Evolutionary conservation across 1,140 invertebrate genomes (phyloP).

Genomic region (Calosoma granatense): DNA sequence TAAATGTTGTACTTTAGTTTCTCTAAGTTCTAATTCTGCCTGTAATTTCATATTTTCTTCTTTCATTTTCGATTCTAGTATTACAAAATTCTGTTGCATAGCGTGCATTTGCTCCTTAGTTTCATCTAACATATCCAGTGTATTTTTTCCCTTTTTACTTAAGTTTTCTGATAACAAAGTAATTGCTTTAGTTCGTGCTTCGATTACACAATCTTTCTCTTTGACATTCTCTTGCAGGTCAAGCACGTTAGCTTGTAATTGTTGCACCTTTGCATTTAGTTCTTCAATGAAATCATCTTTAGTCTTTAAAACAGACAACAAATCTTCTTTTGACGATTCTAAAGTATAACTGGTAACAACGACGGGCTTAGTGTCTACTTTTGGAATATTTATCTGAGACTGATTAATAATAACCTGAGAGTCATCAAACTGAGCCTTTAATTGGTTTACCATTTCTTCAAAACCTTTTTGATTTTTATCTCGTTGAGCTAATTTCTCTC

Average conservation of each 20-base stretch:
- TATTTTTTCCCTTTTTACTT: slow-evolving; percentile 59
- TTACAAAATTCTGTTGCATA: slow-evolving; percentile 68
- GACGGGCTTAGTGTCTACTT: slow-evolving; percentile 29
- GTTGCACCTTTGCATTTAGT: slow-evolving; percentile 43
- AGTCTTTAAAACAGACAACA: slow-evolving; percentile 31
- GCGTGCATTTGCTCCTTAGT: slow-evolving; percentile 67
- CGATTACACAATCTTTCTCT: slow-evolving; percentile 79
- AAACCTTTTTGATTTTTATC: slow-evolving; percentile 35
- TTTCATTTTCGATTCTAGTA: slow-evolving; percentile 59
- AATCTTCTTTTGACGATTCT: slow-evolving; percentile 24
- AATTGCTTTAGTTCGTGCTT: slow-evolving; percentile 70
- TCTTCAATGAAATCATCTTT: slow-evolving; percentile 41
- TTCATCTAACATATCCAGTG: slow-evolving; percentile 60
- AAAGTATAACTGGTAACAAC: slow-evolving; percentile 24
- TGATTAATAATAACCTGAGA: slow-evolving; percentile 30
- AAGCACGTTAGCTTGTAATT: slow-evolving; percentile 52
- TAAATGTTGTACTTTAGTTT: slow-evolving; percentile 41
- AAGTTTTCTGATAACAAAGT: slow-evolving; percentile 66
- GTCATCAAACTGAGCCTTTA: slow-evolving; percentile 36
- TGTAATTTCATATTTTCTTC: slow-evolving; percentile 50
- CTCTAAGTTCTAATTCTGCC: slow-evolving; percentile 43
- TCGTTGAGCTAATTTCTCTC: slow-evolving; percentile 34
- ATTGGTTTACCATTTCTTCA: slow-evolving; percentile 35
- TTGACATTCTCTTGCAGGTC: slow-evolving; percentile 69
- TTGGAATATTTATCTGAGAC: slow-evolving; percentile 29